phyloP scores from a whole-genome alignment of 2,113 vertebrate genomes.

The Ammodytes marinus region DNA sequence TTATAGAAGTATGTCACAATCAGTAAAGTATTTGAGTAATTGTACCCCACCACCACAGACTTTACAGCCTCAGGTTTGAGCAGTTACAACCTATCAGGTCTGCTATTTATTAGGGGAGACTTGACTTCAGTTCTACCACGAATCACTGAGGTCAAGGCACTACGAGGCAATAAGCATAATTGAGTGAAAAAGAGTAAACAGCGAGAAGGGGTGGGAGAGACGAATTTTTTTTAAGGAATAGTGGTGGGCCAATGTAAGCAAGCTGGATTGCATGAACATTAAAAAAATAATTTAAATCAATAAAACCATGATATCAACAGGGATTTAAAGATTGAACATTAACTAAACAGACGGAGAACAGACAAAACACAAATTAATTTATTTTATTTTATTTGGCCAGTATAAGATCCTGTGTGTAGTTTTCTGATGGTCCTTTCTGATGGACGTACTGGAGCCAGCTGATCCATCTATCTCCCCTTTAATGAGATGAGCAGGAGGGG shows the following conservation, averaged over 20 bases:
- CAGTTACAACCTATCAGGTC: conserved; percentile 35
- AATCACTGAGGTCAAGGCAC: conserved; percentile 51
- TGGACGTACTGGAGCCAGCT: conserved; percentile 49
- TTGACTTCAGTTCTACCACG: conserved; percentile 34
- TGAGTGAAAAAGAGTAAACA: conserved; percentile 13
- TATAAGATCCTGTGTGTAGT: neutral
- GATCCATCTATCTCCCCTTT: conserved; percentile 62
- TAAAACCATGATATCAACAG: neutral
- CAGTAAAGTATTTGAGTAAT: neutral
- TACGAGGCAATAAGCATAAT: conserved; percentile 39
- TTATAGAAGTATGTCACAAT: neutral
- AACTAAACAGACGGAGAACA: too few relatives aligned
- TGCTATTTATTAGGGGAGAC: conserved; percentile 48
- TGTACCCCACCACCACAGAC: neutral
- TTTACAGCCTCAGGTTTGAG: conserved; percentile 39
- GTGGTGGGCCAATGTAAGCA: neutral
- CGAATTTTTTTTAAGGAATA: neutral
- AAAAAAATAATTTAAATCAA: neutral
- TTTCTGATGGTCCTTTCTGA: conserved; percentile 36
- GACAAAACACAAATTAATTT: too few relatives aligned
- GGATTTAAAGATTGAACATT: too few relatives aligned
- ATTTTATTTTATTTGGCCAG: neutral
- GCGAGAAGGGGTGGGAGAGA: neutral
- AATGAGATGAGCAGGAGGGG: conserved; percentile 76
- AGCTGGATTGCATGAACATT: neutral